Evolutionary conservation across 2,113 vertebrate species (phyloP).

Genomic region (Melanostigma gelatinosum): DNA sequence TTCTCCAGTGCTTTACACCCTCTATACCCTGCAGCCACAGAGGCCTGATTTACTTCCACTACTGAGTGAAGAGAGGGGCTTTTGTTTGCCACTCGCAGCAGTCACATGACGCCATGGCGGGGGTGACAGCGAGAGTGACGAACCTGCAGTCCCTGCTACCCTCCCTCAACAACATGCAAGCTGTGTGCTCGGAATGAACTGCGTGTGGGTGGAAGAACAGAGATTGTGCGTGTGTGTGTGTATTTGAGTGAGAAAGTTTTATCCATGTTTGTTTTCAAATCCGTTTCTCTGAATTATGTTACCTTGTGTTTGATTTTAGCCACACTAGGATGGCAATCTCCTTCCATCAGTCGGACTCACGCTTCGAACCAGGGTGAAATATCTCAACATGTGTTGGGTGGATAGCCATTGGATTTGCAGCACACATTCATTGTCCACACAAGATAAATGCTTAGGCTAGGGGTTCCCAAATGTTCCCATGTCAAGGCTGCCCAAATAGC

Average conservation of each 20-base stretch:
- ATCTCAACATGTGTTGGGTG: not conserved
- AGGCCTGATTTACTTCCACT: conserved; percentile 66
- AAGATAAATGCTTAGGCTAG: not conserved
- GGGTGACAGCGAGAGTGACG: conserved; percentile 33
- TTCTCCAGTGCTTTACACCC: conserved; percentile 20
- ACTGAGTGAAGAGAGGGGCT: conserved; percentile 51
- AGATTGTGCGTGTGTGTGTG: conserved; percentile 1
- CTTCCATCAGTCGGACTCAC: not conserved
- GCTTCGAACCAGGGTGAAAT: not conserved
- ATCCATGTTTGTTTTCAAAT: not conserved
- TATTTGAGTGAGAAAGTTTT: not conserved
- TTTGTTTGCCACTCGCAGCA: conserved; percentile 65
- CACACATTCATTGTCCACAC: not conserved
- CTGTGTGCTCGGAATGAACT: conserved; percentile 20
- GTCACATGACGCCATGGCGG: conserved; percentile 52
- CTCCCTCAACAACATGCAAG: conserved; percentile 10
- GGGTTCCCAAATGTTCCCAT: not conserved
- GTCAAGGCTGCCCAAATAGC: not conserved
- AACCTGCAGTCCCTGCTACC: conserved; percentile 38
- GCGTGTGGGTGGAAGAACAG: conserved; percentile 1
- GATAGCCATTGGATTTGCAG: not conserved
- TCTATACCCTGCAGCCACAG: conserved; percentile 48
- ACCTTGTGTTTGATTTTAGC: not conserved
- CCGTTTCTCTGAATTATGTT: not conserved
- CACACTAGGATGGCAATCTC: not conserved